Percentiles rank a stretch among this genome's conserved stretches.
Evolutionary conservation across 2,888 invertebrate genomes (phyloP).

Genomic region (Volucella bombylans): DNA sequence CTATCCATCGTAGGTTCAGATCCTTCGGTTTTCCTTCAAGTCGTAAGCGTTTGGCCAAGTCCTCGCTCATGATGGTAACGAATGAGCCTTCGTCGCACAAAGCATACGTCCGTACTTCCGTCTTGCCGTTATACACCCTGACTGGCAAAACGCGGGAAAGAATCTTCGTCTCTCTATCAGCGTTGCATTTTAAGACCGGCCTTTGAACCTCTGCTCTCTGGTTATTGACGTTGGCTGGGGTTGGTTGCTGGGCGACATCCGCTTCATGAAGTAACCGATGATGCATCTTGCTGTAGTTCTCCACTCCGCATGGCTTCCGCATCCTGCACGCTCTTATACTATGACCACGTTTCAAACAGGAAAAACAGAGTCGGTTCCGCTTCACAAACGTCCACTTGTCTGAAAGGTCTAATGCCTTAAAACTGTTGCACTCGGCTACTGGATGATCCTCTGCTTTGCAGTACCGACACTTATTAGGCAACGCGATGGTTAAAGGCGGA

Average conservation of each 20-base stretch:
- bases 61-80: slow-evolving; percentile 45
- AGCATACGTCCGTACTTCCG: slow-evolving; percentile 40
- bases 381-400: slow-evolving; percentile 1
- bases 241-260: no score
- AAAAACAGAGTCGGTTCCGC: background rate
- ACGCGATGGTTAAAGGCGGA: no score
- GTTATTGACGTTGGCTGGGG: background rate
- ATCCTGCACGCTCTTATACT: background rate
- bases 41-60: slow-evolving; percentile 33
- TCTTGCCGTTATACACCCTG: slow-evolving; percentile 6
- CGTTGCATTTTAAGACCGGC: no score
- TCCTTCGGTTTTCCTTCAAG: slow-evolving; percentile 37
- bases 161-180: no score
- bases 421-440: no score
- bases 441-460: no score
- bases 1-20: slow-evolving; percentile 58
- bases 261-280: background rate
- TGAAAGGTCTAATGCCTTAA: no score
- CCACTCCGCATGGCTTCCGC: background rate
- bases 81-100: slow-evolving; percentile 20
- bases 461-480: no score
- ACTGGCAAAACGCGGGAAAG: slow-evolving; percentile 29
- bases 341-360: no score
- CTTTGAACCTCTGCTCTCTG: background rate
- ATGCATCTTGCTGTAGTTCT: background rate